Evolutionary conservation across 2,113 vertebrate genomes (phyloP).

Genomic region (Sus scrofa): DNA sequence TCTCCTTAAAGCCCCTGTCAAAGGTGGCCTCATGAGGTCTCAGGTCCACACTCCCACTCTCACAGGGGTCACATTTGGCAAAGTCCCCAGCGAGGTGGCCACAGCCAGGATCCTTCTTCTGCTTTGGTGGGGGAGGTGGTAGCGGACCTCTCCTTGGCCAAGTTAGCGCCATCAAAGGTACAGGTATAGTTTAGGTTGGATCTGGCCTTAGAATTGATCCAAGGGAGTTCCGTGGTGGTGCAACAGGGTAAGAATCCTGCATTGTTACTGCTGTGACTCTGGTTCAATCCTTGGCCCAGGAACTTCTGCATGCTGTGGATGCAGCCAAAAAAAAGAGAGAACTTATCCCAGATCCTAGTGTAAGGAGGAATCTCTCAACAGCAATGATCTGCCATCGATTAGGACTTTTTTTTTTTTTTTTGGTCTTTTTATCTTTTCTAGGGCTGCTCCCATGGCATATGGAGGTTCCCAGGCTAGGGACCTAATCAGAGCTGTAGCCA

Average conservation of each 20-base stretch:
- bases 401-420: too few relatives aligned
- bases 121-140: background rate
- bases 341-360: background rate
- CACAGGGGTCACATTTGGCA: background rate
- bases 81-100: background rate
- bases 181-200: background rate
- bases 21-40: background rate
- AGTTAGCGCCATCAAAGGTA: background rate
- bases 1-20: background rate
- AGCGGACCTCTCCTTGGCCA: background rate
- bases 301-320: too few relatives aligned
- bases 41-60: background rate
- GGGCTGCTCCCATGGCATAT: too few relatives aligned
- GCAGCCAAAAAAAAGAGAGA: too few relatives aligned
- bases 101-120: background rate
- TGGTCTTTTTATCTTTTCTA: too few relatives aligned
- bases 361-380: background rate
- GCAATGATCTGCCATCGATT: background rate
- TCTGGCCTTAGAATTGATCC: background rate
- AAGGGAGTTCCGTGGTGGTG: too few relatives aligned
- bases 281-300: too few relatives aligned
- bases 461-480: too few relatives aligned
- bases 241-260: too few relatives aligned
- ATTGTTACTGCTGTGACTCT: too few relatives aligned
- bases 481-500: too few relatives aligned